These are phyloP conservation scores for Enchytraeus crypticus DNA, from an alignment of 2,888 invertebrate species.

Conservation along the genomic window DNA sequence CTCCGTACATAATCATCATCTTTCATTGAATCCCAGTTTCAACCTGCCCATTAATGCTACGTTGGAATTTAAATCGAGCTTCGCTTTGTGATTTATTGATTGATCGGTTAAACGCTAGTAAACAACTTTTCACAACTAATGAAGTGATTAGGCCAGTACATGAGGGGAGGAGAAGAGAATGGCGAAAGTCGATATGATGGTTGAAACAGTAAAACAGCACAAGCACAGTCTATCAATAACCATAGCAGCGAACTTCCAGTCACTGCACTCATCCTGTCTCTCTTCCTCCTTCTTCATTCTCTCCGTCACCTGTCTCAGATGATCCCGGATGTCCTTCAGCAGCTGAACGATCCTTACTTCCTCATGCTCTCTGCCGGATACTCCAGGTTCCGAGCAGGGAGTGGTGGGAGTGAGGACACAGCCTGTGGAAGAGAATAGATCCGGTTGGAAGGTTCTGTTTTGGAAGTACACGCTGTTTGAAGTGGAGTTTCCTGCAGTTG, in stretches of 20 bases:
- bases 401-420: neutral
- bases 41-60: no score
- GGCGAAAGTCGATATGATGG: conserved; percentile 66
- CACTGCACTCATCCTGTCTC: conserved; percentile 83
- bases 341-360: conserved; percentile 54
- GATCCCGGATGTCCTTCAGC: conserved; percentile 86
- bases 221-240: conserved; percentile 95
- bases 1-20: no score
- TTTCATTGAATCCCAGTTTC: no score
- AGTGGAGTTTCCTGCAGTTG: neutral
- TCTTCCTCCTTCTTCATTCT: conserved; percentile 90
- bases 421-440: neutral
- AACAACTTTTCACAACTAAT: no score
- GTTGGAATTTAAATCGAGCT: no score
- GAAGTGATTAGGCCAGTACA: neutral
- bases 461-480: neutral
- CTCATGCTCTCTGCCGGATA: neutral
- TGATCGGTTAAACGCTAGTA: no score
- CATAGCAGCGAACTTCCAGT: conserved; percentile 98
- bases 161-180: conserved; percentile 41
- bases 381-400: neutral
- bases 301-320: conserved; percentile 84
- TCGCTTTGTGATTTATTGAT: no score
- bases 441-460: neutral
- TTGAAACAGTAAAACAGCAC: conserved; percentile 68